Conservation (phyloP, 1,140 invertebrate species). For the Chironomus striatipennis region DNA sequence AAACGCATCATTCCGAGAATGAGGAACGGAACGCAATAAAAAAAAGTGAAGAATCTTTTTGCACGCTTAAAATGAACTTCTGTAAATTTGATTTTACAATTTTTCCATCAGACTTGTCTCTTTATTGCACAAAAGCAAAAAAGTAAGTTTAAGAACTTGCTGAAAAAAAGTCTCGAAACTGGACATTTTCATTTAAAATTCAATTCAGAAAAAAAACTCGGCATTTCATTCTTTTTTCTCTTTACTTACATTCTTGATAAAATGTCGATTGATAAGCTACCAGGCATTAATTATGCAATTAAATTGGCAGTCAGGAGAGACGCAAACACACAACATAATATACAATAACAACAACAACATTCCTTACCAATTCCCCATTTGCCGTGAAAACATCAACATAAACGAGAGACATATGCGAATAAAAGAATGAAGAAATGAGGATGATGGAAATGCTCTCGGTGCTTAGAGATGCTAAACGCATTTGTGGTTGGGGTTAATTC, state of each 20-base stretch:
- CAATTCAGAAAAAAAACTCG: background rate
- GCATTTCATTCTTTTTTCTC: background rate
- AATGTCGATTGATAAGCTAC: slow-evolving; percentile 15
- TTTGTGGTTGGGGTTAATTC: too few relatives aligned
- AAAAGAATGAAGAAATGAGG: background rate
- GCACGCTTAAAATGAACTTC: too few relatives aligned
- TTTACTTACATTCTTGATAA: slow-evolving; percentile 12
- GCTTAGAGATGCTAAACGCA: too few relatives aligned
- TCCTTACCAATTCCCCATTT: background rate
- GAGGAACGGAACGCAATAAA: too few relatives aligned
- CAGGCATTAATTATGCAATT: slow-evolving; percentile 19
- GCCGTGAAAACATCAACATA: background rate
- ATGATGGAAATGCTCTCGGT: too few relatives aligned
- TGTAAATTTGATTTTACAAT: too few relatives aligned
- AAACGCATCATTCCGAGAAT: too few relatives aligned
- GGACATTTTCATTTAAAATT: slow-evolving; percentile 23
- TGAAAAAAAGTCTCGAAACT: background rate
- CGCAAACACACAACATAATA: background rate
- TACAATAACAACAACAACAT: background rate
- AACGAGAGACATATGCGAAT: background rate
- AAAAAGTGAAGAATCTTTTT: too few relatives aligned
- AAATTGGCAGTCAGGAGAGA: slow-evolving; percentile 18
- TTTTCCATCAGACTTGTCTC: too few relatives aligned
- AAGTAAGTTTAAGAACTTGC: too few relatives aligned
- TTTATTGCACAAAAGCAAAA: too few relatives aligned